These are phyloP conservation scores for Cottus gobio DNA, from an alignment of 2,113 vertebrate species.

Conservation along the genomic window DNA sequence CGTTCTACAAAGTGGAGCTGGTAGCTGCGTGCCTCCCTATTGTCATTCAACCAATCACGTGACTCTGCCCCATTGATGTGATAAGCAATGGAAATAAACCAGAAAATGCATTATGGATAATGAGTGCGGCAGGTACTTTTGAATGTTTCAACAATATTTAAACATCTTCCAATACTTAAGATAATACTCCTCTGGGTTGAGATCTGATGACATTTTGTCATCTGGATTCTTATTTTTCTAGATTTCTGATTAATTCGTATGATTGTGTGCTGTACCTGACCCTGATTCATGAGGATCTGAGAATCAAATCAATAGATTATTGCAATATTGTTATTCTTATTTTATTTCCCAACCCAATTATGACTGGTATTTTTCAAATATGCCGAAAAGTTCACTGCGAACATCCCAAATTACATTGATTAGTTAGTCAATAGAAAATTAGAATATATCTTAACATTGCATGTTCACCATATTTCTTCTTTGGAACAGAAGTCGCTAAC, in stretches of 20 bases:
- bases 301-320: background rate
- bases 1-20: background rate
- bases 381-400: background rate
- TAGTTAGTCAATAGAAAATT: background rate
- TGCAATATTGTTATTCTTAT: background rate
- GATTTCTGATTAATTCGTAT: background rate
- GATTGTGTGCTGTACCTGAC: background rate
- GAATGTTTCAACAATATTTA: background rate
- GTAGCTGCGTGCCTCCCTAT: background rate
- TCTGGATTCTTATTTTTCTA: background rate
- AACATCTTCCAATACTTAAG: background rate
- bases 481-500: background rate
- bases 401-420: background rate
- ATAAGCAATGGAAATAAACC: background rate
- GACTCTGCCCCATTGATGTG: background rate
- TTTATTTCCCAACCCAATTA: background rate
- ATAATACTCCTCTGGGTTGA: background rate
- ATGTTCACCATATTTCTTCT: background rate
- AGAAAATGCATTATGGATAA: background rate
- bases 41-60: conserved; percentile 1
- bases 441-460: background rate
- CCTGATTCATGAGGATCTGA: background rate
- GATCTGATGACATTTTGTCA: background rate
- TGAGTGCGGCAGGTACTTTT: background rate
- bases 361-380: background rate